A percentile compares a stretch with the other conserved stretches of the same genome.
Conservation (phyloP, 2,888 invertebrate genomes). For the Habrosyne pyritoides region DNA sequence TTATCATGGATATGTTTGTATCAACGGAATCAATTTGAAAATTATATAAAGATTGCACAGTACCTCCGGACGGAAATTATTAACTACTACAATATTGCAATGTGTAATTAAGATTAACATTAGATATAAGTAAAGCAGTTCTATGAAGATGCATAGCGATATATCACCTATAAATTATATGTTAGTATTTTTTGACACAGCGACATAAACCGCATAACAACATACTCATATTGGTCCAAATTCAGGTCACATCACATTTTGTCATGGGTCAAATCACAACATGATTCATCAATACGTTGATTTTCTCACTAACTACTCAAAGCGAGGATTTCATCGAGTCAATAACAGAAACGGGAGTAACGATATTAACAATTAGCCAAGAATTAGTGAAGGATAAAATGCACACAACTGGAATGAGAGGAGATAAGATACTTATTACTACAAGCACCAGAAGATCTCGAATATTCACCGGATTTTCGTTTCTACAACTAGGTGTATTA, state of each 20-base stretch:
- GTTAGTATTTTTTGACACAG: slow-evolving; percentile 27
- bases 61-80: slow-evolving; percentile 59
- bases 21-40: slow-evolving; percentile 25
- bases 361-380: slow-evolving; percentile 16
- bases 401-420: slow-evolving; percentile 73
- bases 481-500: slow-evolving; percentile 42
- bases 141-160: slow-evolving; percentile 1
- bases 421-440: slow-evolving; percentile 68
- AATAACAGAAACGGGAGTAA: neutral
- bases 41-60: slow-evolving; percentile 22
- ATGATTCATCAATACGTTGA: slow-evolving; percentile 27
- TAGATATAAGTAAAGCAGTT: slow-evolving; percentile 2
- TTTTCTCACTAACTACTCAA: slow-evolving; percentile 20
- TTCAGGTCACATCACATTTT: slow-evolving; percentile 59
- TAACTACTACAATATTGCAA: slow-evolving; percentile 14
- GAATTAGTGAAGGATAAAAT: slow-evolving; percentile 48
- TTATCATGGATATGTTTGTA: slow-evolving; percentile 50
- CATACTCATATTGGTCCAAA: slow-evolving; percentile 60
- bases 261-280: slow-evolving; percentile 58
- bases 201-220: slow-evolving; percentile 23
- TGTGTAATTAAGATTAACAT: neutral
- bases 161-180: slow-evolving; percentile 15
- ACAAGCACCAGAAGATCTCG: slow-evolving; percentile 78
- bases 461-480: slow-evolving; percentile 53
- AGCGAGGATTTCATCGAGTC: slow-evolving; percentile 2